Conservation (phyloP, 2,113 vertebrate genomes). For the Oryzias celebensis region DNA sequence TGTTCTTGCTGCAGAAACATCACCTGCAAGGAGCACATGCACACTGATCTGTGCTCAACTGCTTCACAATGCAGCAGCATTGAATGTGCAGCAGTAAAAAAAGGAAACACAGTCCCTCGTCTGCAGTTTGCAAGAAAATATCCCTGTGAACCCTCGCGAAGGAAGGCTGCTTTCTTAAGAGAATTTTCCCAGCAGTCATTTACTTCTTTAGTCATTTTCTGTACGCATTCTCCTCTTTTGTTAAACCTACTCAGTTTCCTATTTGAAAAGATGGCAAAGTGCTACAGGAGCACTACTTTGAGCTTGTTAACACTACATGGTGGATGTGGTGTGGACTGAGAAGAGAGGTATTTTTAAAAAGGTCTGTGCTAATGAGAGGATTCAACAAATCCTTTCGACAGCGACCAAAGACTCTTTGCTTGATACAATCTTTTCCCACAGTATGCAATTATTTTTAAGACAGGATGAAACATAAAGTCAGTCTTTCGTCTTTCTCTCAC, state of each 20-base stretch:
- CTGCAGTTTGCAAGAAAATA: not conserved
- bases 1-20: not conserved
- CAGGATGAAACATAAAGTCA: constrained; percentile 20
- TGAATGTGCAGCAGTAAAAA: constrained; percentile 13
- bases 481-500: not conserved
- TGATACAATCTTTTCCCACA: constrained; percentile 13
- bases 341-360: constrained; percentile 16
- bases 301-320: not conserved
- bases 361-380: constrained; percentile 13
- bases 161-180: constrained; percentile 16
- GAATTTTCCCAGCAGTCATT: constrained; percentile 16
- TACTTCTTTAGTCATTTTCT: constrained; percentile 12
- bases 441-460: constrained; percentile 41
- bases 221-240: not conserved
- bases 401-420: constrained; percentile 20
- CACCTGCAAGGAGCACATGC: not conserved
- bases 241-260: constrained; percentile 17
- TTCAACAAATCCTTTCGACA: constrained; percentile 7
- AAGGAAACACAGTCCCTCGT: constrained; percentile 5
- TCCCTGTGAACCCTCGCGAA: not conserved
- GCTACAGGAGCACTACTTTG: not conserved
- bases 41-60: not conserved
- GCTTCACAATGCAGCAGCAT: not conserved
- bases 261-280: not conserved
- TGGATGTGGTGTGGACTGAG: not conserved